Conservation (phyloP, 30 jellyfish, hydroid and myxozoan species). For the Nemopilema nomurai region DNA sequence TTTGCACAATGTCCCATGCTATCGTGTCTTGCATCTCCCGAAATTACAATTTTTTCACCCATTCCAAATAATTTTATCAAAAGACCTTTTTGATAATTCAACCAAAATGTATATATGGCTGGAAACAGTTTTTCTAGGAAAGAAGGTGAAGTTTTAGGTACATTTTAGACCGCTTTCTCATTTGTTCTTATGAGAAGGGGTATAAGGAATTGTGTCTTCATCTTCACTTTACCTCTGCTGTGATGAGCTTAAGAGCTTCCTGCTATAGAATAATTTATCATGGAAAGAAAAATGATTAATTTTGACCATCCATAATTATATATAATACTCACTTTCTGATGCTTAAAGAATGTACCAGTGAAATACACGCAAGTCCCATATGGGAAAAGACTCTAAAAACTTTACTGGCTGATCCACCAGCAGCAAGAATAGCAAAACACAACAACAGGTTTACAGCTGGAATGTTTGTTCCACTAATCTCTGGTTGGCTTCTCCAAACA, state of each 20-base stretch:
- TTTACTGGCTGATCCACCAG: slow-evolving; percentile 34
- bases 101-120: too few species aligned
- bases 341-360: slow-evolving; percentile 37
- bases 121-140: background rate
- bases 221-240: background rate
- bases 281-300: background rate
- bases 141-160: background rate
- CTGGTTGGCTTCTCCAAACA: slow-evolving; percentile 44
- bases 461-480: slow-evolving; percentile 31
- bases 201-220: background rate
- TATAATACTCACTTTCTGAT: slow-evolving; percentile 18
- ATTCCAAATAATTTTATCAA: background rate
- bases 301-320: background rate
- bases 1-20: slow-evolving; percentile 51
- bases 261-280: background rate
- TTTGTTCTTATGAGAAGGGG: background rate
- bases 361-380: slow-evolving; percentile 22
- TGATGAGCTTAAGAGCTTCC: background rate
- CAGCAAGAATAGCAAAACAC: slow-evolving; percentile 13
- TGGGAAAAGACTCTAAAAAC: slow-evolving; percentile 8
- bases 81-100: background rate
- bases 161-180: background rate
- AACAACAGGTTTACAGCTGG: slow-evolving; percentile 36
- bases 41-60: background rate
- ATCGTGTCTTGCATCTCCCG: slow-evolving; percentile 48